Percentiles rank a stretch among this genome's conserved stretches.
Conservation (phyloP, 2,113 vertebrate genomes). For the Xerus inauris region DNA sequence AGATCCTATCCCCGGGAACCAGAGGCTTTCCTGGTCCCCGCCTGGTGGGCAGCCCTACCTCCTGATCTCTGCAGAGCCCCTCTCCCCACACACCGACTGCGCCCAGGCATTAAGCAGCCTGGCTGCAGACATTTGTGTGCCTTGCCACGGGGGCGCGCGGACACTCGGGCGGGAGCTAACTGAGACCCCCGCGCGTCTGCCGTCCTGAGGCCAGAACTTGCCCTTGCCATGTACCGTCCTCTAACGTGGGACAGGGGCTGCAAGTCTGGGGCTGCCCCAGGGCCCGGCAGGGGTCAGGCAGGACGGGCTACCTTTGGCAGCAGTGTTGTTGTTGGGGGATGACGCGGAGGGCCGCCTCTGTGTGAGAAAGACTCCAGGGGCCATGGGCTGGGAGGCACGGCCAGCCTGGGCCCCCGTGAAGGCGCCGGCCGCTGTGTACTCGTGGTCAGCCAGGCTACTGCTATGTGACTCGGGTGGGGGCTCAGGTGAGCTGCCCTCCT, state of each 20-base stretch:
- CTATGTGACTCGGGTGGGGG: conserved; percentile 91
- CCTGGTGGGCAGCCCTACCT: too few relatives aligned
- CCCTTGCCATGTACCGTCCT: neutral
- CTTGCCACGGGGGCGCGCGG: fast-evolving
- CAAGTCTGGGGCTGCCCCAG: too few relatives aligned
- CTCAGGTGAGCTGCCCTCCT: conserved; percentile 96
- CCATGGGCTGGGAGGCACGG: conserved; percentile 94
- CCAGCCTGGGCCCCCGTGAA: conserved; percentile 88
- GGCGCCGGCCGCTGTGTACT: conserved; percentile 91
- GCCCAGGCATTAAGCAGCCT: neutral
- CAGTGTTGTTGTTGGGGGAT: conserved; percentile 92
- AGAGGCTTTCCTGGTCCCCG: fast-evolving
- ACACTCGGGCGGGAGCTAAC: neutral
- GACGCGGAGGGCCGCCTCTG: conserved; percentile 95
- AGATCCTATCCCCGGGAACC: neutral
- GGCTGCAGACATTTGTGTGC: too few relatives aligned
- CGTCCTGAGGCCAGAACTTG: neutral
- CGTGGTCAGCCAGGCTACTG: conserved; percentile 94
- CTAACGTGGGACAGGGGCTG: neutral
- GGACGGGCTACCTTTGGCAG: conserved; percentile 89
- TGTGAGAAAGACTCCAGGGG: conserved; percentile 96
- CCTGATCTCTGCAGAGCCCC: neutral
- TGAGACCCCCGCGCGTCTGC: too few relatives aligned
- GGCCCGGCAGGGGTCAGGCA: neutral
- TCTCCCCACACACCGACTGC: neutral